Evolutionary conservation across 1,140 invertebrate species (phyloP).

Genomic region (Ceratosolen solmsi): DNA sequence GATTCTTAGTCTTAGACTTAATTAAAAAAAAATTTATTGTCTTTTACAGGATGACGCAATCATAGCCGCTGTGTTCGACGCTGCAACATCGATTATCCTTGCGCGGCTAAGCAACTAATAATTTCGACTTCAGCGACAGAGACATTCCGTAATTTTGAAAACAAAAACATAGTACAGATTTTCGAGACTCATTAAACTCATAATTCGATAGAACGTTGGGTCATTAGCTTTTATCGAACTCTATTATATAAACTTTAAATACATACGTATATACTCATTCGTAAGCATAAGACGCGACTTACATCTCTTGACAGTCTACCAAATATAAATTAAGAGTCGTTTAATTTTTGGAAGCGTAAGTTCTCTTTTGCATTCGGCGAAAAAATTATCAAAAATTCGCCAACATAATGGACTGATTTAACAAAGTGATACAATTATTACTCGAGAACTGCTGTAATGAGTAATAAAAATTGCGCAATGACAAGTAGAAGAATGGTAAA

Average conservation of each 20-base stretch:
- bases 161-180: conserved; percentile 45
- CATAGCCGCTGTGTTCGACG: conserved; percentile 53
- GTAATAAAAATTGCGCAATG: conserved; percentile 46
- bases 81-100: conserved; percentile 50
- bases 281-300: conserved; percentile 36
- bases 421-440: conserved; percentile 42
- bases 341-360: conserved; percentile 44
- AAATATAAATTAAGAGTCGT: conserved; percentile 45
- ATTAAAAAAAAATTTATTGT: too few relatives aligned
- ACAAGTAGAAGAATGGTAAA: conserved; percentile 34
- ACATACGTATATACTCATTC: conserved; percentile 45
- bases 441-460: conserved; percentile 46
- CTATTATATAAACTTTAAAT: conserved; percentile 38
- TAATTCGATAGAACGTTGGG: conserved; percentile 26
- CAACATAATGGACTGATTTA: conserved; percentile 48
- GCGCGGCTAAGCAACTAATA: conserved; percentile 36
- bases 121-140: conserved; percentile 47
- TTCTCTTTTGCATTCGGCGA: conserved; percentile 44
- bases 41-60: conserved; percentile 44
- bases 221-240: conserved; percentile 46
- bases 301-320: conserved; percentile 37
- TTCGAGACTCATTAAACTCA: conserved; percentile 39
- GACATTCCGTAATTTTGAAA: conserved; percentile 51
- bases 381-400: conserved; percentile 34
- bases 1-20: too few relatives aligned